Conservation (phyloP, 2,113 vertebrate genomes). For the Nansenia antarctica region DNA sequence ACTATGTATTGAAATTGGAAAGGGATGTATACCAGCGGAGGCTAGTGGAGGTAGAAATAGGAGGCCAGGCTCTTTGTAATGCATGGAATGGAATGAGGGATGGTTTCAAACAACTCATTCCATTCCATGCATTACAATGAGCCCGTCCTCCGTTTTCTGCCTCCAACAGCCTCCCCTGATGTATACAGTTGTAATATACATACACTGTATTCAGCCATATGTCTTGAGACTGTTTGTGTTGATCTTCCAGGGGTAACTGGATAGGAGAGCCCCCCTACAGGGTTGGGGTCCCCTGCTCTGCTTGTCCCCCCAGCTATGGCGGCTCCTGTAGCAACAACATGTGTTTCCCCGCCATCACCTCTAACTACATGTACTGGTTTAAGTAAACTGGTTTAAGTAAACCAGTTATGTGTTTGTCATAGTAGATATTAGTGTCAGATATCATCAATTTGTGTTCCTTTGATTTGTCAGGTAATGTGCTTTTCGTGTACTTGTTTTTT, state of each 20-base stretch:
- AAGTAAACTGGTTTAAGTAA: conserved; percentile 65
- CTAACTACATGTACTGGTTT: conserved; percentile 93
- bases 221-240: neutral
- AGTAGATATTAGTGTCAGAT: neutral
- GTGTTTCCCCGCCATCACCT: conserved; percentile 85
- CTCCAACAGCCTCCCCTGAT: no score
- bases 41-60: no score
- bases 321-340: conserved; percentile 87
- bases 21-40: neutral
- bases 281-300: conserved; percentile 86
- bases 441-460: neutral
- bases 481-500: neutral
- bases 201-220: no score
- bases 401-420: neutral
- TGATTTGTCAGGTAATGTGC: neutral
- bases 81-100: no score
- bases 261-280: conserved; percentile 91
- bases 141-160: no score
- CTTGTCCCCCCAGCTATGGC: conserved; percentile 86
- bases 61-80: no score
- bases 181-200: no score
- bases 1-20: neutral
- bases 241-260: conserved; percentile 85
- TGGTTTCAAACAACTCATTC: no score
- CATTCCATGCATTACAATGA: no score